Percentiles rank a stretch among this genome's conserved stretches.
Conservation (phyloP, 2,113 vertebrate genomes). For the Ancistrus triradiatus region DNA sequence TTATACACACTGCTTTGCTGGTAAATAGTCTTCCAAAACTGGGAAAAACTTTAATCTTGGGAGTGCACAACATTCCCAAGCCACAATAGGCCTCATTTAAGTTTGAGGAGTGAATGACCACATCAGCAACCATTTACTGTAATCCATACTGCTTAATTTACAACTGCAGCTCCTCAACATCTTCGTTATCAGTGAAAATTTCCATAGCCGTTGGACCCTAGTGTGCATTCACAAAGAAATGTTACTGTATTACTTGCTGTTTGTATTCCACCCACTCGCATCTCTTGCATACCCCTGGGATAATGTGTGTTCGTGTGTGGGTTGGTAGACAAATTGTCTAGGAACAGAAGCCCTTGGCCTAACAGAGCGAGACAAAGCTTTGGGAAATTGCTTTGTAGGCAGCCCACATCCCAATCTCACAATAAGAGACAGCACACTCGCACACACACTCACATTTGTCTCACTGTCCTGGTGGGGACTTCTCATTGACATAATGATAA, state of each 20-base stretch:
- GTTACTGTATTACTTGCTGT: background rate
- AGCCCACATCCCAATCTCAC: conserved; percentile 6
- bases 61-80: too few relatives aligned
- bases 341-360: conserved; percentile 10
- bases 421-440: background rate
- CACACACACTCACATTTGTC: background rate
- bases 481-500: too few relatives aligned
- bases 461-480: too few relatives aligned
- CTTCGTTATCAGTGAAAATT: background rate
- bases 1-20: too few relatives aligned
- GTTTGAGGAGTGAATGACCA: too few relatives aligned
- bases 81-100: too few relatives aligned
- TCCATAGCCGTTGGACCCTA: background rate
- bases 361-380: conserved; percentile 36
- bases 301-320: background rate
- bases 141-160: too few relatives aligned
- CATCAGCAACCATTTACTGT: too few relatives aligned
- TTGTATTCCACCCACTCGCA: conserved; percentile 4
- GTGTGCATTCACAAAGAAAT: background rate
- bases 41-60: too few relatives aligned
- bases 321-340: conserved; percentile 23
- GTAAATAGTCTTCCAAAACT: too few relatives aligned
- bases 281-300: background rate
- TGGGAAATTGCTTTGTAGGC: conserved; percentile 30
- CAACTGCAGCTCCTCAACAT: too few relatives aligned